Evolutionary conservation across 1,140 invertebrate genomes (phyloP), one percentile per base, ranked within the genome.

Genomic region (Octopus sinensis): DNA sequence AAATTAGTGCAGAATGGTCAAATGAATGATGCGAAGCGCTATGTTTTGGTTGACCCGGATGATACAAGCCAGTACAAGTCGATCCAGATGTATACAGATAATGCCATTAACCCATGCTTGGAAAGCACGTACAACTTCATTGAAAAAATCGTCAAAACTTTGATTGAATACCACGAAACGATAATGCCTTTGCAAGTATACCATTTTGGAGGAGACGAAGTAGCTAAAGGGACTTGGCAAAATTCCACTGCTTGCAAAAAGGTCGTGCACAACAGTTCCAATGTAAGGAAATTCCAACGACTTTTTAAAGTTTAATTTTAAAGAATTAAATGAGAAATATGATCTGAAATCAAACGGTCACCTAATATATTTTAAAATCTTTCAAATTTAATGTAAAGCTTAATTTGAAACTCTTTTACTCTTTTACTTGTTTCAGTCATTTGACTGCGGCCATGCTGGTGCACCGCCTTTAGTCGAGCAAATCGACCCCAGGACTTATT

Each of bases 101-200:
- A 88, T 79, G 88, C 86, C 12, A 83, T 90, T 0, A 89, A 90
- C 78, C 89, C 89, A 4, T 90, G 90, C 83, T 54, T 89, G 5
- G 62, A 86, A 9, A 86, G 87, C 12, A 87, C 87, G 6, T 90
- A 87, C 77, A 83, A 43, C n/a, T 89, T 89, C 68, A 80, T 88
- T 9, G 76, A 80, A 30, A 81, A 85, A 68, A 77, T 85, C 1
- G 17, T 85, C 13, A 78, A 82, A 51, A 53, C 54, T 51, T 56
- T 84, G 7, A 17, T 77, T 53, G 76, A 77, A 4, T 83, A 83
- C n/a, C 83, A 85, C 78, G 53, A 81, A 78, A 85, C 84, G 73
- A 81, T 82, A 53, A 81, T 84, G 54, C 86, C 86, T 4, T 76
- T 88, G 54, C 79, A 84, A 54, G 83, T 81, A 68, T 84, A 83